Percentiles rank a stretch among this genome's conserved stretches.
Conservation (phyloP, 2,113 vertebrate genomes). For the Barbus barbus region DNA sequence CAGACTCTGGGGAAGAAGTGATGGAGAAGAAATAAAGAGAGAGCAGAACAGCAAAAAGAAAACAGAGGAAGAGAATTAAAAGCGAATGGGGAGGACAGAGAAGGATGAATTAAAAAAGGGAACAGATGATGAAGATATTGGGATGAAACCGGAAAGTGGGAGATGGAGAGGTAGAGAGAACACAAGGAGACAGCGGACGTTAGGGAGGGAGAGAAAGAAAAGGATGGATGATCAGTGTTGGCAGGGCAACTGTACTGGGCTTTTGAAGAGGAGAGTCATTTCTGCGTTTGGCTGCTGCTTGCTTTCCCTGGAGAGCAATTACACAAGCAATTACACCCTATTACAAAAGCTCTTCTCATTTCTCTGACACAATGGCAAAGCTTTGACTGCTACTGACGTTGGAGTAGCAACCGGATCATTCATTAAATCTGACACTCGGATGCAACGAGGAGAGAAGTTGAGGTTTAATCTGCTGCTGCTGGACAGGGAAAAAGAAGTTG, state of each 20-base stretch:
- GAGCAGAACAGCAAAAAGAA: neutral
- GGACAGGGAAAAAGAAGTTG: slow-evolving; percentile 25
- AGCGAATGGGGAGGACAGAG: slow-evolving; percentile 39
- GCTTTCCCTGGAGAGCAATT: slow-evolving; percentile 73
- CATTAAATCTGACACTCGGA: slow-evolving; percentile 47
- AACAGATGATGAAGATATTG: slow-evolving; percentile 16
- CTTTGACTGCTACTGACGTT: slow-evolving; percentile 46
- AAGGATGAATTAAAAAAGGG: slow-evolving; percentile 42
- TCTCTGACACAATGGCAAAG: slow-evolving; percentile 58
- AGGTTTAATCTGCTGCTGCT: slow-evolving; percentile 28
- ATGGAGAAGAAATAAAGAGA: neutral
- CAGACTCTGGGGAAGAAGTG: slow-evolving; percentile 38
- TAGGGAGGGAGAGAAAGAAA: slow-evolving; percentile 37
- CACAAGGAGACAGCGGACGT: slow-evolving; percentile 23
- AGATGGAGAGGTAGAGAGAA: slow-evolving; percentile 39
- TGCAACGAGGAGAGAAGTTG: slow-evolving; percentile 19
- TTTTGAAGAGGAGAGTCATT: slow-evolving; percentile 50
- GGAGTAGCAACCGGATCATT: slow-evolving; percentile 33
- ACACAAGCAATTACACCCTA: slow-evolving; percentile 67
- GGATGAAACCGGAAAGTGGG: slow-evolving; percentile 17
- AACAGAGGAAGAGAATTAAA: neutral
- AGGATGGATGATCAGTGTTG: slow-evolving; percentile 50
- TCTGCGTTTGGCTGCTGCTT: slow-evolving; percentile 52
- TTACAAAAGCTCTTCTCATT: slow-evolving; percentile 58
- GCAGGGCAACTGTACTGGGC: slow-evolving; percentile 51